Evolutionary conservation across 2,888 invertebrate species (phyloP), one percentile per base, ranked within the genome.

Genomic region (Lymantria dispar): DNA sequence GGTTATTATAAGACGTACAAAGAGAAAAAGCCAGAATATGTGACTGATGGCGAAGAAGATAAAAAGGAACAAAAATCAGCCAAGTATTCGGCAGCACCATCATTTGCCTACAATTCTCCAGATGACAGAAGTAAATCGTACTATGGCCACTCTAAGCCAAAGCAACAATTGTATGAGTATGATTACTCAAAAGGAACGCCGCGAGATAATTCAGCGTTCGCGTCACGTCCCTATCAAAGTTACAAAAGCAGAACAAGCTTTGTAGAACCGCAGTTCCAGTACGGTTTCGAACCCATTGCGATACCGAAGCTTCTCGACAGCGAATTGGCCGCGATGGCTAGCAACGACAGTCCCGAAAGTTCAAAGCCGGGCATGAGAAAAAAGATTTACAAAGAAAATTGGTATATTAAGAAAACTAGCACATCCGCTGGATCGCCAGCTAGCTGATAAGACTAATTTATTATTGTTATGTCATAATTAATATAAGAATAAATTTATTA

Each of bases 181-280:
- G 78, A 78, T 57, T 87, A 83, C 48, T 74, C 76, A 0, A 85
- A 83, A 59, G 80, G 75, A 38, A 50, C 69, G 37, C 79, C 82
- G 1, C 74, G 74, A 33, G 88, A 88, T 54, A 85, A 57, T 48
- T 76, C 79, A 0, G 84, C 87, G 8, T 77, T 70, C 48, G 83
- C 82, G 0, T 80, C 87, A n/a, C 77, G 76, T 7, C 83, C 85
- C 3, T 70, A 67, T 37, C 77, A 78, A 48, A 76, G 68, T 40
- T 81, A 78, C 48, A 82, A 73, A 51, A 72, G 64, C 48, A 84
- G 77, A 63, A 87, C 87, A 37, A 80, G 80, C 52, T 88, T 89
- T 51, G 87, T 90, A 38, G 89, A 90, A 60, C 91, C 92, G 0
- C 89, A 87, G 54, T 91, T 86, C 62, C 90, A 91, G 58, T 91